Percentiles rank a stretch among this genome's conserved stretches.
Evolutionary conservation across 37 sponge, comb jelly and placozoan genomes (phyloP).

Genomic region (Bolinopsis microptera): DNA sequence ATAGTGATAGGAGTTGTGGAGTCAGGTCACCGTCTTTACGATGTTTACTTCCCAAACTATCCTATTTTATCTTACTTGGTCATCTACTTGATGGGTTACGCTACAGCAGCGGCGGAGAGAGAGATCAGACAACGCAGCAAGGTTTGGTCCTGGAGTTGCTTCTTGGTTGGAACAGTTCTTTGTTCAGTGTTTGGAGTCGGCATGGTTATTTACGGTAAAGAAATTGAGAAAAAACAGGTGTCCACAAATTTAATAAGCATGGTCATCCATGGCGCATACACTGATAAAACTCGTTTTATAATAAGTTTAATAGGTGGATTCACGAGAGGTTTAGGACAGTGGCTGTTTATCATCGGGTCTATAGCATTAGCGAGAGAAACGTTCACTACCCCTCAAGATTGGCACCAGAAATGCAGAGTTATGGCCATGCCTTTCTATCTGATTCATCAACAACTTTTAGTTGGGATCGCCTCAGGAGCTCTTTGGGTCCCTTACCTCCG

Average conservation of each 20-base stretch:
- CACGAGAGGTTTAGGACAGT: background rate
- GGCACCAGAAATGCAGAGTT: background rate
- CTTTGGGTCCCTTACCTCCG: background rate
- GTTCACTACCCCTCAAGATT: background rate
- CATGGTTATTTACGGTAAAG: background rate
- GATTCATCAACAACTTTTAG: background rate
- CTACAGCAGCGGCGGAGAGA: background rate
- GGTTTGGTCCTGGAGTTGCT: background rate
- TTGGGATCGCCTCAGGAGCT: background rate
- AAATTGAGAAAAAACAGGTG: background rate
- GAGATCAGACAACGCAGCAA: background rate
- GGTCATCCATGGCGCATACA: too few species aligned
- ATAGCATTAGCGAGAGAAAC: background rate
- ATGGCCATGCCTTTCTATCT: constrained; percentile 15
- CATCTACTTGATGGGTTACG: background rate
- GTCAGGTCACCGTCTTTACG: background rate
- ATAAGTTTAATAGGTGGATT: too few species aligned
- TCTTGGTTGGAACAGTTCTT: background rate
- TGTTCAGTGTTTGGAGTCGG: background rate
- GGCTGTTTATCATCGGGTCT: background rate
- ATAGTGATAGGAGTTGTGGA: background rate
- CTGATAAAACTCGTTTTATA: too few species aligned
- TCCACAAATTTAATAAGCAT: too few species aligned
- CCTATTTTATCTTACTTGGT: background rate
- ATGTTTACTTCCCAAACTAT: background rate